A percentile compares a stretch with the other conserved stretches of the same genome.
Evolutionary conservation across 1,140 invertebrate species (phyloP).

Genomic region (Panagrolaimus sp.): DNA sequence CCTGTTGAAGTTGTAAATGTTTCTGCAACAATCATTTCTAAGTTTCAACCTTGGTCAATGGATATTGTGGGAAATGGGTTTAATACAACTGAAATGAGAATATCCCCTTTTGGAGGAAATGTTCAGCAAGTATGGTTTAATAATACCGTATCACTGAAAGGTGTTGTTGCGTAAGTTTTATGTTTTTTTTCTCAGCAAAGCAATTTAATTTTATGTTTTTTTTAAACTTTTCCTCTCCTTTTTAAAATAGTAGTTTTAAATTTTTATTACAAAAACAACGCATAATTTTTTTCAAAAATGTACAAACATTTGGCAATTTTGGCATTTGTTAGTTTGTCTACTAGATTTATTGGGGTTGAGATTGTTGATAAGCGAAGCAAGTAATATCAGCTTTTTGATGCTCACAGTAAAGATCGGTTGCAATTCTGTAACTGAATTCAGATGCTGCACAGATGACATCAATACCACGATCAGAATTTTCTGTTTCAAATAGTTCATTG

Average conservation of each 20-base stretch:
- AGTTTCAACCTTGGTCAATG: constrained; percentile 49
- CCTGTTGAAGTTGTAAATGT: constrained; percentile 44
- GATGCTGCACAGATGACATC: constrained; percentile 48
- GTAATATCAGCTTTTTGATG: constrained; percentile 44
- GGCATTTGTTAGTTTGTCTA: background rate
- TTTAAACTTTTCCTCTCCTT: too few species aligned
- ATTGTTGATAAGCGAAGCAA: constrained; percentile 49
- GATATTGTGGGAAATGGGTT: constrained; percentile 40
- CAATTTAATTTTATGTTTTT: too few species aligned
- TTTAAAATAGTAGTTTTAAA: background rate
- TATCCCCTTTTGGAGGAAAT: constrained; percentile 27
- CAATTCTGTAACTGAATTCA: constrained; percentile 48
- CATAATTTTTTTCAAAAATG: constrained; percentile 1
- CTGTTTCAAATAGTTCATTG: constrained; percentile 34
- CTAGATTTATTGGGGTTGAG: too few species aligned
- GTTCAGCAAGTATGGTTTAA: constrained; percentile 40
- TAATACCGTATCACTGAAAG: constrained; percentile 41
- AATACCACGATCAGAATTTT: constrained; percentile 27
- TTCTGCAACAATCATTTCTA: constrained; percentile 44
- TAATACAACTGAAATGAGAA: constrained; percentile 29
- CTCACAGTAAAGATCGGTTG: constrained; percentile 51
- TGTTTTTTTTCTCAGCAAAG: constrained; percentile 18
- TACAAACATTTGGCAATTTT: constrained; percentile 6
- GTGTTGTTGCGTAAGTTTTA: constrained; percentile 40
- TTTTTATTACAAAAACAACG: constrained; percentile 2